Conservation (phyloP, 1,140 invertebrate genomes). For the Pantala flavescens region DNA sequence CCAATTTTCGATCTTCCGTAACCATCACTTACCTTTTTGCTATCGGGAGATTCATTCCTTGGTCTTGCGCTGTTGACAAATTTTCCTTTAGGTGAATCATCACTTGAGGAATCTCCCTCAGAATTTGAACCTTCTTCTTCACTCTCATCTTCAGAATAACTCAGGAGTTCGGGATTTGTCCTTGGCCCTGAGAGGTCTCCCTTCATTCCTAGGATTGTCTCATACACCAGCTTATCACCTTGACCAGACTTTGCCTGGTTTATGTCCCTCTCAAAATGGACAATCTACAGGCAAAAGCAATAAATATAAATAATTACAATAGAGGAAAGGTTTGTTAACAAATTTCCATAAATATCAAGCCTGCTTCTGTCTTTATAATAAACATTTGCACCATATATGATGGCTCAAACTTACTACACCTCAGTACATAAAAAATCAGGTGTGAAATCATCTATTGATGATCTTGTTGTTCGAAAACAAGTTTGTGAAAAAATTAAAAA, state of each 20-base stretch:
- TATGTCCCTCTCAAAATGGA: slow-evolving; percentile 84
- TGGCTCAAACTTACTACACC: too few relatives aligned
- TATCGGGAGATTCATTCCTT: slow-evolving; percentile 75
- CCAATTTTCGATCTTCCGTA: too few relatives aligned
- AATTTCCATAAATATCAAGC: too few relatives aligned
- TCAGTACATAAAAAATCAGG: too few relatives aligned
- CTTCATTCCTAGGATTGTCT: slow-evolving; percentile 74
- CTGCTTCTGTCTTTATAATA: too few relatives aligned
- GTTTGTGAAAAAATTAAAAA: too few relatives aligned
- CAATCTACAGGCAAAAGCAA: slow-evolving; percentile 45
- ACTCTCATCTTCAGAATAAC: slow-evolving; percentile 23
- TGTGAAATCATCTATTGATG: too few relatives aligned
- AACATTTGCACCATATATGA: too few relatives aligned
- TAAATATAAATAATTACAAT: too few relatives aligned
- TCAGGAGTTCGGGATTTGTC: slow-evolving; percentile 35
- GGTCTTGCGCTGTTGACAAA: slow-evolving; percentile 60
- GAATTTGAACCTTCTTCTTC: slow-evolving; percentile 38
- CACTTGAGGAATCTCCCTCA: slow-evolving; percentile 35
- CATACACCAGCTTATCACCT: slow-evolving; percentile 64
- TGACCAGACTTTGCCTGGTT: slow-evolving; percentile 63
- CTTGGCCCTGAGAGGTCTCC: slow-evolving; percentile 63
- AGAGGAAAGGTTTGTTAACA: too few relatives aligned
- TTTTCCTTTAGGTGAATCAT: slow-evolving; percentile 39
- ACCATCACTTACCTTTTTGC: slow-evolving; percentile 60
- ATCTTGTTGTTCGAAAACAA: too few relatives aligned